Evolutionary conservation across 2,797 vertebrate species (phyloP), one percentile per base, ranked within the genome.

Genomic region (Pseudotriccus pelzelni): DNA sequence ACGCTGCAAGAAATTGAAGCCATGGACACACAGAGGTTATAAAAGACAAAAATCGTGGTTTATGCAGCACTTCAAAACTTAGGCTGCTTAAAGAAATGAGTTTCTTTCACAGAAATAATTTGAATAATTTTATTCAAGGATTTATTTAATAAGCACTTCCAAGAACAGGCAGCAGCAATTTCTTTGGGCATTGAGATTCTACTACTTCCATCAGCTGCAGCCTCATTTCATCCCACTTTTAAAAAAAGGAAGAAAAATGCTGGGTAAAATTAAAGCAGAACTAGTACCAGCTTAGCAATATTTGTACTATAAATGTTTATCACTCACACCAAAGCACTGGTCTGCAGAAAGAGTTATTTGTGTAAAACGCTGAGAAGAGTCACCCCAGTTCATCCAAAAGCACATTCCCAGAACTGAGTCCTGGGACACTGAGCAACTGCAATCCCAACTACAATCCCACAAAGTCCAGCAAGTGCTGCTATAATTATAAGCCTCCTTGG

Each of bases 391-490:
- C 72, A 52, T n/a, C 81, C 84, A 13, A 41, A 73, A 56, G 49
- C 49, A 39, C 10, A 10, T 55, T 91, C 66, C 76, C 46, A 53
- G 64, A 74, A 22, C 44, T 22, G 58, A 72, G 75, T 62, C 79
- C 70, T 15, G n/a, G 70, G 63, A 52, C 8, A 6, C 41, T 13
- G 18, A 90, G 92, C 5, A 5, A 62, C 64, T 74, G 63, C 90
- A 92, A 72, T 67, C 87, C 72, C 52, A 13, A 10, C 69, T 66
- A 16, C 36, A 60, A 60, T 39, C 76, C 90, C 94, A 76, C 84
- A 59, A 89, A 90, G 62, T 22, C 87, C 89, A 90, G 44, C 90
- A 78, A 82, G 78, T 62, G 78, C 52, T 83, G 56, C 94, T 91
- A 4, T 86, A 95, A 95, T 93, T 93, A 77, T 12, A 84, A 77